Percentiles rank a stretch among this genome's conserved stretches.
Conservation (phyloP, 1,140 invertebrate species). For the Vanessa atalanta region DNA sequence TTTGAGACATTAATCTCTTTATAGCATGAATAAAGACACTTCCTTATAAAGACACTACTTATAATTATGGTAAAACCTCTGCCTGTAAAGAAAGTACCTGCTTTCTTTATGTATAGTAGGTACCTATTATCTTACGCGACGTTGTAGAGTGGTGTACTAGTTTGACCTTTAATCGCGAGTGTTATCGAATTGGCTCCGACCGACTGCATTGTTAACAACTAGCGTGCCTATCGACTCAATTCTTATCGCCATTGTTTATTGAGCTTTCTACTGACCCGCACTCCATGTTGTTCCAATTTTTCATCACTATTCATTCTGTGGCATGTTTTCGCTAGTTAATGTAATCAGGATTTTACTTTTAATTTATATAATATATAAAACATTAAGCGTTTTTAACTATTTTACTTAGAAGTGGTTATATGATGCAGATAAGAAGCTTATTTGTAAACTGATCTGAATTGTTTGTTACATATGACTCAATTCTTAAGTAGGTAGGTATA, state of each 20-base stretch:
- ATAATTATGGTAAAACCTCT: too few species aligned
- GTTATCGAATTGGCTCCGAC: conserved; percentile 41
- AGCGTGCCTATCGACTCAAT: conserved; percentile 40
- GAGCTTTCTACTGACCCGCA: conserved; percentile 44
- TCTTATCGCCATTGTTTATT: conserved; percentile 48
- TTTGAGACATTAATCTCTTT: too few species aligned
- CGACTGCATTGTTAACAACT: conserved; percentile 24
- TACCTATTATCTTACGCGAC: conserved; percentile 3
- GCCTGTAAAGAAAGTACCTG: too few species aligned
- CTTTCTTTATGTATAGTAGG: neutral
- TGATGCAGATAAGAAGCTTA: neutral
- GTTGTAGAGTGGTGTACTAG: conserved; percentile 15
- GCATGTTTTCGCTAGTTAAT: neutral
- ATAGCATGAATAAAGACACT: too few species aligned
- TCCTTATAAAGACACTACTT: too few species aligned
- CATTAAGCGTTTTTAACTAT: too few species aligned
- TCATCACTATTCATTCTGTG: conserved; percentile 37
- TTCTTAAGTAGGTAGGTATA: conserved; percentile 53
- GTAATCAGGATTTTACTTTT: neutral
- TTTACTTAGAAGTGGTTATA: neutral
- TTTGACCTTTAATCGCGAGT: conserved; percentile 35
- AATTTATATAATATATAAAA: neutral
- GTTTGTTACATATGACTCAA: conserved; percentile 30
- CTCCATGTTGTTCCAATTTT: conserved; percentile 36
- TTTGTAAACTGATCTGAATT: neutral